Evolutionary conservation across 2,113 vertebrate species (phyloP), one percentile per base, ranked within the genome.

Genomic region (Macquaria ambigua): DNA sequence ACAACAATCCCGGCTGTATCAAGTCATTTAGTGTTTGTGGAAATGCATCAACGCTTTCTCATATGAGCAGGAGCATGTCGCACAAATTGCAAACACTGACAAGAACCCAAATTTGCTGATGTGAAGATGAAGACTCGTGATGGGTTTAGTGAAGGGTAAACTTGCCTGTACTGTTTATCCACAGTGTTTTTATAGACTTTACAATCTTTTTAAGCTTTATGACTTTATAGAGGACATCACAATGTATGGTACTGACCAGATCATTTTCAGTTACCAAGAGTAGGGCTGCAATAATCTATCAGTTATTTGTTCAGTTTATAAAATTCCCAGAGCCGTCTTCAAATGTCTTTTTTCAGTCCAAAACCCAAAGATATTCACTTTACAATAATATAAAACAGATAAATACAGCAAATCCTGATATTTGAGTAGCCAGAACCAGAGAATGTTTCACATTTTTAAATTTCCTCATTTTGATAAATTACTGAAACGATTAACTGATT

Each of bases 1-100:
- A 67, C 69, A 61, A 84, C 67, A 79, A 25, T 52, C 67, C 10
- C 12, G 55, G 39, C 28, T 58, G 34, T 6, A 53, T n/a, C 25
- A 37, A 67, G 70, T 76, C 28, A 74, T 71, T 66, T 46, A 68
- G 39, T 63, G 37, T 46, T 76, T 81, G 83, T 16, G 56, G 48
- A 70, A 68, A 78, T 21, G 21, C 50, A 28, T 67, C 12, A 81
- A 25, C 53, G 74, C 52, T 15, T 61, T 11, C 37, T 63, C 18
- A n/a, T 31, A 46, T n/a, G 37, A 75, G 31, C 21, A 46, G 21
- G 11, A 48, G 7, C 3, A 0, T n/a, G 43, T 61, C 4, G 6
- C 50, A 71, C 31, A 43, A 59, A 59, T 8, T 43, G n/a, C 28
- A 70, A 75, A 79, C 58, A 53, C 34, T 70, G 55, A 74, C 56